Evolutionary conservation across 2,113 vertebrate species (phyloP).

Genomic region (Isichthys henryi): DNA sequence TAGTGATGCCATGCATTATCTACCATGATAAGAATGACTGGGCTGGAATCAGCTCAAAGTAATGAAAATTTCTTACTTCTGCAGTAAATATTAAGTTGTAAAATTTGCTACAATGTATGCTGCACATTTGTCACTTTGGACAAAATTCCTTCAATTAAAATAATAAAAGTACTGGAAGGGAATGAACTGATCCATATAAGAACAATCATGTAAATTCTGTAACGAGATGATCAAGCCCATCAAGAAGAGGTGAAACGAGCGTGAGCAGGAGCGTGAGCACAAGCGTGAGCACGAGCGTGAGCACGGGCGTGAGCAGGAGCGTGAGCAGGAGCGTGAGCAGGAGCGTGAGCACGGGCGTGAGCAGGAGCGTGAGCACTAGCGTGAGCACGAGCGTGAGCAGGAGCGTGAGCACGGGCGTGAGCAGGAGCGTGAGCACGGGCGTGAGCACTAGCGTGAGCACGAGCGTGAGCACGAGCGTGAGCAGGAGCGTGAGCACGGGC

Average conservation of each 20-base stretch:
- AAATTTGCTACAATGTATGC: not conserved
- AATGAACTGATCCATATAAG: not conserved
- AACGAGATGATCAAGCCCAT: not conserved
- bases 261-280: not conserved
- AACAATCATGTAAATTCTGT: not conserved
- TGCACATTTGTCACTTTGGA: not conserved
- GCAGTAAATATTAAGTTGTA: not conserved
- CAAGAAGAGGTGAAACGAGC: not conserved
- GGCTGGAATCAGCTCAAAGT: not conserved
- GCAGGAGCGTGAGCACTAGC: no score
- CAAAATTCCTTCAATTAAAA: not conserved
- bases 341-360: not conserved
- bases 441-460: not conserved
- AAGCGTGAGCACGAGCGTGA: no score
- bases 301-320: not conserved
- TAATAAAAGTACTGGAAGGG: not conserved
- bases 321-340: not conserved
- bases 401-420: not conserved
- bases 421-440: not conserved
- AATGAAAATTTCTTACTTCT: not conserved
- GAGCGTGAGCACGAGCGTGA: not conserved
- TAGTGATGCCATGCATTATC: not conserved
- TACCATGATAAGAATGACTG: not conserved
- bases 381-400: not conserved
- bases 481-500: not conserved